phyloP scores from a whole-genome alignment of 2,113 vertebrate genomes.

The Nanorana parkeri region DNA sequence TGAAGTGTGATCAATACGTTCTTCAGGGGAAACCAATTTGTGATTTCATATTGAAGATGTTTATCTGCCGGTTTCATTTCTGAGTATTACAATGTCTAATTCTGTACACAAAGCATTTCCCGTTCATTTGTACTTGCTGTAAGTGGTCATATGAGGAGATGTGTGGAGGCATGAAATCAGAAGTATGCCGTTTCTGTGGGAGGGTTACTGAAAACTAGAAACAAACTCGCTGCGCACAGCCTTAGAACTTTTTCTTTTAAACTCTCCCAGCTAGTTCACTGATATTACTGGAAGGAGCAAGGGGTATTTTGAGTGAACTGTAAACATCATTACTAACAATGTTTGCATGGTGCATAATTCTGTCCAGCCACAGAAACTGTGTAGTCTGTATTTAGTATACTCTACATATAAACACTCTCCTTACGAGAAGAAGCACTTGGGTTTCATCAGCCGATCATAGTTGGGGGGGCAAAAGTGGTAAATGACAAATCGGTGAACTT shows the following conservation, averaged over 20 bases:
- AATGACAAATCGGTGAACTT: no score
- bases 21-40: no score
- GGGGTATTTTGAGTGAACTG: not conserved
- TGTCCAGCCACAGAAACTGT: no score
- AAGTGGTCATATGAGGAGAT: slow-evolving; percentile 4
- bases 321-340: not conserved
- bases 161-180: slow-evolving; percentile 14
- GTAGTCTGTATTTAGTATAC: no score
- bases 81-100: not conserved
- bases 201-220: slow-evolving; percentile 21
- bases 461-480: no score
- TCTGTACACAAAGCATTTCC: not conserved
- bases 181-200: slow-evolving; percentile 8
- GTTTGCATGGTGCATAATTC: no score
- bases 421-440: no score
- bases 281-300: not conserved
- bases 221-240: not conserved
- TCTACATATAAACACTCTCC: no score
- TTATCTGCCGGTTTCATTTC: no score
- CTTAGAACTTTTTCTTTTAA: slow-evolving; percentile 4
- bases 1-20: no score
- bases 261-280: slow-evolving; percentile 1
- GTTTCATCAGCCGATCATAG: no score
- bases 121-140: not conserved
- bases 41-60: no score